phyloP scores from a whole-genome alignment of 2,797 vertebrate species.

The Periparus ater region DNA sequence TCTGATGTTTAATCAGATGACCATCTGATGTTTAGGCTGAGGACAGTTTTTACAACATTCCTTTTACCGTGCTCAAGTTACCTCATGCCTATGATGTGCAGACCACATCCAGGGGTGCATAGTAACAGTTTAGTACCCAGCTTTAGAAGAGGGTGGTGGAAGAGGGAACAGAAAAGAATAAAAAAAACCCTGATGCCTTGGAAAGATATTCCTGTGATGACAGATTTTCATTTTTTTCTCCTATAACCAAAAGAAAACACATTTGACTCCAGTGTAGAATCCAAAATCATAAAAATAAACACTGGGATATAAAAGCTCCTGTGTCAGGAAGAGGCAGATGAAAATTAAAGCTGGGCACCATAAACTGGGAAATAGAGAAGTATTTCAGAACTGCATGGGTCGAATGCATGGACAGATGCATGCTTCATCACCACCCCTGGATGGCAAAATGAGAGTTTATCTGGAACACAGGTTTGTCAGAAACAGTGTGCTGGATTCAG shows the following conservation, averaged over 20 bases:
- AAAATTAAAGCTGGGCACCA: background rate
- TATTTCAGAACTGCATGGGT: background rate
- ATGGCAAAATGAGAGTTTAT: background rate
- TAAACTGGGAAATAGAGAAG: background rate
- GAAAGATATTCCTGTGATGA: background rate
- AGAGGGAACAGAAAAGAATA: background rate
- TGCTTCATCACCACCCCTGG: background rate
- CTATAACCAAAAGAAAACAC: background rate
- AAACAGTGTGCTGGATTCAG: too few relatives aligned
- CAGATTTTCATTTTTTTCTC: background rate
- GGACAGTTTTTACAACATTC: background rate
- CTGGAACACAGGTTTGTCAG: background rate
- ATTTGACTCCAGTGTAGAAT: background rate
- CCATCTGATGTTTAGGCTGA: background rate
- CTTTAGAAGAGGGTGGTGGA: background rate
- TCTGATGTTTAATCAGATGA: background rate
- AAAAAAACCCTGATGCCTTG: background rate
- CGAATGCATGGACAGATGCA: too few relatives aligned
- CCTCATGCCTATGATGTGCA: fast-evolving
- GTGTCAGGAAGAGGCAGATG: background rate
- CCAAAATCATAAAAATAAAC: background rate
- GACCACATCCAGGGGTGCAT: background rate
- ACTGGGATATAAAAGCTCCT: background rate
- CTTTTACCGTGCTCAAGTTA: background rate
- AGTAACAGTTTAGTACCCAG: background rate